Percentiles rank a stretch among this genome's conserved stretches.
Conservation (phyloP, 1,140 invertebrate species). For the Chymomyza costata region DNA sequence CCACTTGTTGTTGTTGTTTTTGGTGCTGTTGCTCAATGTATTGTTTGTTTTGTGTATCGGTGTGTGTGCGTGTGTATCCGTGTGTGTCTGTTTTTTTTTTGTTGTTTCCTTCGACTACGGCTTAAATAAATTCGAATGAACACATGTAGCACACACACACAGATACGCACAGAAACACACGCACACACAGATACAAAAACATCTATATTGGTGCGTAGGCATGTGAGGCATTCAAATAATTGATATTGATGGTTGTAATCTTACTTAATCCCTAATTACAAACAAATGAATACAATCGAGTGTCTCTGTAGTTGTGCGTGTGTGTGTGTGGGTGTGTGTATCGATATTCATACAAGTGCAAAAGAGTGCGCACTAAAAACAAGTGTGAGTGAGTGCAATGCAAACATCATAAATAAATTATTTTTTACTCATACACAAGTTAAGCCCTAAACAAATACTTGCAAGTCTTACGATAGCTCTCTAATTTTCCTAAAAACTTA, state of each 20-base stretch:
- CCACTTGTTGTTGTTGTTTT: too few relatives aligned
- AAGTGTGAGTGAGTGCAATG: too few relatives aligned
- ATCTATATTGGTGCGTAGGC: conserved; percentile 6
- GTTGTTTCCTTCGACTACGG: conserved; percentile 15
- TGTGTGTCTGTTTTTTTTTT: conserved; percentile 27
- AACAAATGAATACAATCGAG: conserved; percentile 54
- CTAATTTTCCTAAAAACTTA: too few relatives aligned
- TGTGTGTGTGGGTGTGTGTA: too few relatives aligned
- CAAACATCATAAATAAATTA: conserved; percentile 52
- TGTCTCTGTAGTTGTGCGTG: conserved; percentile 12
- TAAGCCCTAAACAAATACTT: too few relatives aligned
- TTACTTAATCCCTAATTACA: conserved; percentile 72
- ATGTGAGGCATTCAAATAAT: conserved; percentile 41
- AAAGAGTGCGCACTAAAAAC: too few relatives aligned
- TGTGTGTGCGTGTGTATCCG: too few relatives aligned
- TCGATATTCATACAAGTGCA: not conserved
- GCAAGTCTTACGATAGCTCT: too few relatives aligned
- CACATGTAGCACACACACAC: conserved; percentile 50
- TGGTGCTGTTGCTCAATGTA: not conserved
- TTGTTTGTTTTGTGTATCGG: not conserved
- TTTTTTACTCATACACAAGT: conserved; percentile 40
- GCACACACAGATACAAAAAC: conserved; percentile 41
- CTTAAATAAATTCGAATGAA: conserved; percentile 64
- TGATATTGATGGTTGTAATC: conserved; percentile 72
- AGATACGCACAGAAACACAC: too few relatives aligned